A percentile compares a stretch with the other conserved stretches of the same genome.
phyloP scores from a whole-genome alignment of 2,797 vertebrate genomes.

The Ibycter americanus region DNA sequence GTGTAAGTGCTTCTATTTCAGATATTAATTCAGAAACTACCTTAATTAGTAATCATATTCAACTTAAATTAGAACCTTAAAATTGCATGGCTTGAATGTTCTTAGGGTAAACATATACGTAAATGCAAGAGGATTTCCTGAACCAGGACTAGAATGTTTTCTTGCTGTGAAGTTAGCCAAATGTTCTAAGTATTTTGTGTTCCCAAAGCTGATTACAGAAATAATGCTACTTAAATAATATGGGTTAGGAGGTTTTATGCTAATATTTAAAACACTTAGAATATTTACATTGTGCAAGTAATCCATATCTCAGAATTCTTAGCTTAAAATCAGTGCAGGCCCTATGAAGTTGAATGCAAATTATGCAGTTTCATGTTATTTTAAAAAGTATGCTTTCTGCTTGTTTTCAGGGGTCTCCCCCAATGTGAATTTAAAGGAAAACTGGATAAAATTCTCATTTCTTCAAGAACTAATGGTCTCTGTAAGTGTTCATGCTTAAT shows the following conservation, averaged over 20 bases:
- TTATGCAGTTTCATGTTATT: not conserved
- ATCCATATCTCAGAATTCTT: not conserved
- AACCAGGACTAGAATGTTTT: not conserved
- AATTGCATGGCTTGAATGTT: not conserved
- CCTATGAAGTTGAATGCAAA: not conserved
- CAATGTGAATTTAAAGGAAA: slow-evolving; percentile 16
- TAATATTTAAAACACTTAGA: not conserved
- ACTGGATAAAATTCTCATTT: not conserved
- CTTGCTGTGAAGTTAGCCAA: not conserved
- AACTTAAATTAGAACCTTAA: not conserved
- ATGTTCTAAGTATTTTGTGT: not conserved
- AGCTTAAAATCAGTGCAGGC: not conserved
- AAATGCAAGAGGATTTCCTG: not conserved
- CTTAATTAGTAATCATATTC: not conserved
- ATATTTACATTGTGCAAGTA: not conserved
- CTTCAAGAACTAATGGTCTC: slow-evolving; percentile 30
- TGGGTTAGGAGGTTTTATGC: not conserved
- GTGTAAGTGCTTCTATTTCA: slow-evolving; percentile 42
- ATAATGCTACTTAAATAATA: not conserved
- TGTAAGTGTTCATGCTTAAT: slow-evolving; percentile 52
- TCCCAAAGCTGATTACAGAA: not conserved
- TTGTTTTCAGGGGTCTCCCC: not conserved
- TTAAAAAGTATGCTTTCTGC: not conserved
- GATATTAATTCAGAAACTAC: not conserved
- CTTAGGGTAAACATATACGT: not conserved